Percentiles rank a stretch among this genome's conserved stretches.
Conservation (phyloP, 2,888 invertebrate genomes). For the Volucella inflata region DNA sequence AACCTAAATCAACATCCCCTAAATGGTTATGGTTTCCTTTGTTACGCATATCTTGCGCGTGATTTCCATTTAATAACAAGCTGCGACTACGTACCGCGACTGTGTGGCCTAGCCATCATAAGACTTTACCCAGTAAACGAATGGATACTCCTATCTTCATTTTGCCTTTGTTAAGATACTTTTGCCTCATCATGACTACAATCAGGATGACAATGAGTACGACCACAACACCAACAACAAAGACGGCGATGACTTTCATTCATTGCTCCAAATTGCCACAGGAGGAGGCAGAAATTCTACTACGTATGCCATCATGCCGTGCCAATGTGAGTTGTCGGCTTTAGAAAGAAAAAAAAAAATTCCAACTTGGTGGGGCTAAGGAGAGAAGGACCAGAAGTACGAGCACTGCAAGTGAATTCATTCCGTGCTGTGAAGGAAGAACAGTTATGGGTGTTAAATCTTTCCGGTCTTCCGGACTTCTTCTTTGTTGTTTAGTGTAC, state of each 20-base stretch:
- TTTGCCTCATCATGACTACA: constrained; percentile 22
- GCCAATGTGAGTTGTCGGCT: neutral
- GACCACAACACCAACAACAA: constrained; percentile 12
- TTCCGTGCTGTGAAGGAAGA: constrained; percentile 3
- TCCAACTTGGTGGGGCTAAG: no score
- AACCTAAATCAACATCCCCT: constrained; percentile 58
- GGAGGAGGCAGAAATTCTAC: constrained; percentile 2
- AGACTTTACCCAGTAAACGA: neutral
- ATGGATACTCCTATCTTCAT: constrained; percentile 24
- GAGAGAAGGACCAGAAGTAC: neutral
- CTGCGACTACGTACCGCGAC: constrained; percentile 29
- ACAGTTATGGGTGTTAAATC: constrained; percentile 69
- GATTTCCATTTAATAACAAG: constrained; percentile 64
- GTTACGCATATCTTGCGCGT: constrained; percentile 62
- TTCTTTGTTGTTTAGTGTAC: constrained; percentile 54
- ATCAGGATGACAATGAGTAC: neutral
- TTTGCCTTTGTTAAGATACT: constrained; percentile 12
- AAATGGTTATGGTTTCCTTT: constrained; percentile 62
- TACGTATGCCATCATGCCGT: neutral
- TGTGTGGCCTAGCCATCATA: constrained; percentile 19
- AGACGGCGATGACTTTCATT: constrained; percentile 43
- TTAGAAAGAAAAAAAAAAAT: neutral
- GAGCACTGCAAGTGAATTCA: constrained; percentile 45
- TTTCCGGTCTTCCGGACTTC: constrained; percentile 68
- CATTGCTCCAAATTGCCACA: constrained; percentile 29